These are phyloP conservation scores for Chlorodrepanis virens DNA, from an alignment of 2,113 vertebrate genomes.

Conservation along the genomic window DNA sequence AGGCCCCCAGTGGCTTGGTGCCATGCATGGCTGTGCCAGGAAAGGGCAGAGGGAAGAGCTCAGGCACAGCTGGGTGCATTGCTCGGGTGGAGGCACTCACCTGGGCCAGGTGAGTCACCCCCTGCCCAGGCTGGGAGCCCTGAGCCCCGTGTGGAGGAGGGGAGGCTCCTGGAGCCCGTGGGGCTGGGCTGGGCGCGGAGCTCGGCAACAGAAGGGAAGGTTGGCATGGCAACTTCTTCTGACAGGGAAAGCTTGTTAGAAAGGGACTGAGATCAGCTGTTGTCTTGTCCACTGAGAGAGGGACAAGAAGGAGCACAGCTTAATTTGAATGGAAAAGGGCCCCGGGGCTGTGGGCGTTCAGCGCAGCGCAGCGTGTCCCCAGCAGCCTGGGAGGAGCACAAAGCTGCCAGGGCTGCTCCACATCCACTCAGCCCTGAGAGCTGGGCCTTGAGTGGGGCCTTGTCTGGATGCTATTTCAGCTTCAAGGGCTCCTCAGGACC, in stretches of 20 bases:
- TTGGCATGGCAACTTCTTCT: conserved; percentile 56
- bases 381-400: rapidly evolving
- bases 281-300: conserved; percentile 7
- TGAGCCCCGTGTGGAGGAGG: not conserved
- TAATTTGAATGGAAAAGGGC: not conserved
- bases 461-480: not conserved
- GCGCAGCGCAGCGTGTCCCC: not conserved
- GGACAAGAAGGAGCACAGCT: not conserved
- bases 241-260: not conserved
- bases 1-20: rapidly evolving
- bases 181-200: not conserved
- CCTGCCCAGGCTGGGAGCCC: rapidly evolving
- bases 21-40: rapidly evolving
- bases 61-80: not conserved
- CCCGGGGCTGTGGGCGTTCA: not conserved
- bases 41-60: not conserved
- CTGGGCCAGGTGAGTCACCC: not conserved
- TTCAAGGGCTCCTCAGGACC: not conserved
- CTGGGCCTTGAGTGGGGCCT: not conserved
- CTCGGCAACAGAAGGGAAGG: conserved; percentile 26
- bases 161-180: not conserved
- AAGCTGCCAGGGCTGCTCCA: not conserved
- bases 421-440: not conserved
- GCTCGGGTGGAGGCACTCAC: not conserved
- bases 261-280: conserved; percentile 4